Evolutionary conservation across 1,140 invertebrate species (phyloP), one percentile per base, ranked within the genome.

Genomic region (Maniola jurtina): DNA sequence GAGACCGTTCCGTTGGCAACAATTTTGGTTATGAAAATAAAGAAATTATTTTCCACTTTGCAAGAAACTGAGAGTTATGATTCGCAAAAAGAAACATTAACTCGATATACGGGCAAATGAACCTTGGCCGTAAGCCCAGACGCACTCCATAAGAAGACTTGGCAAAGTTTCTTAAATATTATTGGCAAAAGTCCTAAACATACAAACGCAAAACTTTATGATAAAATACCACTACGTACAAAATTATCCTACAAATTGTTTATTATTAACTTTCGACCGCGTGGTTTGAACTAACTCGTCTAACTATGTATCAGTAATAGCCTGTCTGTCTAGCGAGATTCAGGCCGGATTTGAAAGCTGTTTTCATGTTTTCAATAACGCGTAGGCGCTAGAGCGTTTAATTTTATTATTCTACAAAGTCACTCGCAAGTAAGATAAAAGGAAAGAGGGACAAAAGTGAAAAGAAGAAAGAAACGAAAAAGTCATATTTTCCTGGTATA

Each of bases 121-220:
- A 61, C 61, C 61, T 71, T 71, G 69, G 69, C 60, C 52, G 42
- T 40, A 62, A 60, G 69, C 69, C 69, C 60, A 66, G 48, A 66
- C 65, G 57, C 61, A 59, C 60, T 61, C 55, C 64, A 65, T 50
- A 59, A 66, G 57, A 67, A 63, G 65, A 66, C 61, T 63, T 68
- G 66, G 66, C 66, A 68, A 55, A 64, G 57, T 55, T 45, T 68
- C 61, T 60, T 59, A 60, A 45, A 64, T 62, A 60, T 59, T 56
- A 70, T 65, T 70, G 68, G 68, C 68, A 70, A 58, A 61, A 50
- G 56, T 70, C 58, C 68, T 70, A 65, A 36, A 50, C 38, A 61
- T 34, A 33, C 48, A 61, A 10, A 40, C 56, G 36, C 35, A 16
- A 38, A 58, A 36, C 8, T 58, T 42, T 6, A 58, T 16, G 36